Evolutionary conservation across 2,888 invertebrate species (phyloP).

Genomic region (Tribolium freemani): DNA sequence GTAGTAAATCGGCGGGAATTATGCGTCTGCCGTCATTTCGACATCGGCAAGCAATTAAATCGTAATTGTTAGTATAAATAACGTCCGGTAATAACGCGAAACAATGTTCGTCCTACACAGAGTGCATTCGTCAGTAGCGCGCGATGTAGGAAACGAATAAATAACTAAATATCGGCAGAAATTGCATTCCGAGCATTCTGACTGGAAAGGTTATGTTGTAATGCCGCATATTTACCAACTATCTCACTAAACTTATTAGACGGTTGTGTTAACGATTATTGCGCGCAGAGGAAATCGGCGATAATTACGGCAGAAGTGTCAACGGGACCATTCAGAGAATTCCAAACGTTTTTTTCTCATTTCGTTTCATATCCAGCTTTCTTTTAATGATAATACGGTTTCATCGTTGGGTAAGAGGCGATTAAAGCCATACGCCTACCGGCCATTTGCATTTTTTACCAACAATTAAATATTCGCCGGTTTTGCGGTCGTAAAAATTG

Average conservation of each 20-base stretch:
- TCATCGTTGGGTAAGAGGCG: slow-evolving; percentile 9
- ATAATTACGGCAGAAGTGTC: slow-evolving; percentile 15
- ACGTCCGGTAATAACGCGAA: slow-evolving; percentile 31
- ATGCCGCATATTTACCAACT: slow-evolving; percentile 37
- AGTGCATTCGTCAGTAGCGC: slow-evolving; percentile 25
- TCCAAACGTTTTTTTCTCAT: not conserved
- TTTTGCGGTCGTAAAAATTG: slow-evolving; percentile 5
- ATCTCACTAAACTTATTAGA: slow-evolving; percentile 16
- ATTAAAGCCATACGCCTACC: slow-evolving; percentile 1
- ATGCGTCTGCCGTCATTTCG: slow-evolving; percentile 24
- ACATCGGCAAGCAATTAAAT: slow-evolving; percentile 28
- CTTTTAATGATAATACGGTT: not conserved
- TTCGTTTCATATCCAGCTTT: slow-evolving; percentile 1
- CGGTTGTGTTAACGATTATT: slow-evolving; percentile 9
- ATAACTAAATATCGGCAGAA: slow-evolving; percentile 41
- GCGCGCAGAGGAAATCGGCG: slow-evolving; percentile 1
- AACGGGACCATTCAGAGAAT: slow-evolving; percentile 12
- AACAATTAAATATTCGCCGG: slow-evolving; percentile 3
- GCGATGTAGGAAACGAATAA: slow-evolving; percentile 39
- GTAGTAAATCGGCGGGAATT: not conserved
- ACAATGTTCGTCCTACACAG: slow-evolving; percentile 37
- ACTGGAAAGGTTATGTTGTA: slow-evolving; percentile 39
- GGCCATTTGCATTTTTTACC: slow-evolving; percentile 1
- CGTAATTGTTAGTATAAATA: slow-evolving; percentile 32
- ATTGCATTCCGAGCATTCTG: slow-evolving; percentile 40